Evolutionary conservation across 2,797 vertebrate species (phyloP), one percentile per base, ranked within the genome.

Genomic region (Acomys russatus): DNA sequence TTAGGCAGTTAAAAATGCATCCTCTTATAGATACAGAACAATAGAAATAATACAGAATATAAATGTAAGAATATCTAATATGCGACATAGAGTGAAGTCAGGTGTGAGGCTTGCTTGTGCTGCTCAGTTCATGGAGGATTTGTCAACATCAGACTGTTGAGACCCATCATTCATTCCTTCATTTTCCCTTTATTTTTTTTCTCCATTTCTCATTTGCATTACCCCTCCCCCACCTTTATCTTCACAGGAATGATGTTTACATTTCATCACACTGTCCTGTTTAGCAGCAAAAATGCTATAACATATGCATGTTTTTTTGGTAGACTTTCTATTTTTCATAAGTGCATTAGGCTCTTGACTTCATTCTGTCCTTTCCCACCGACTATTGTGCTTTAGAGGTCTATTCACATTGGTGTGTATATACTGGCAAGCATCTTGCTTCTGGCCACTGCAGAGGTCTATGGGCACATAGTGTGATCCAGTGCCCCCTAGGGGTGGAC

Each of bases 381-480:
- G 4, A 51, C 33, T 66, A 6, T 22, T 84, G 20, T 22, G 44
- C 63, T 76, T 94, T n/a, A 33, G 25, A 87, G 23, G 8, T 77
- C 22, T 71, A 2, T n/a, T 74, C n/a, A 4, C 0, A 2, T 20
- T 79, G 18, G 12, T 28, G 0, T 1, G 9, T 9, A 10, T 28
- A 30, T 12, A 33, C 25, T 1, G 38, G 33, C 59, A 35, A 38
- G 9, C 56, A 14, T 86, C 61, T 54, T 44, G 51, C 4, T 23
- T 71, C 25, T 9, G 9, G 59, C 8, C 9, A 20, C 15, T 49
- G 3, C 18, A 25, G 66, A n/a, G 9, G 14, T 84, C 64, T 33
- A 0, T 22, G 56, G 15, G 51, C n/a, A 14, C 3, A 0, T 8
- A 14, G 15, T 30, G n/a, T 33, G 77, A 23, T 88, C 35, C 30